Conservation (phyloP, 2,797 vertebrate species). For the Sebastes steindachneri region DNA sequence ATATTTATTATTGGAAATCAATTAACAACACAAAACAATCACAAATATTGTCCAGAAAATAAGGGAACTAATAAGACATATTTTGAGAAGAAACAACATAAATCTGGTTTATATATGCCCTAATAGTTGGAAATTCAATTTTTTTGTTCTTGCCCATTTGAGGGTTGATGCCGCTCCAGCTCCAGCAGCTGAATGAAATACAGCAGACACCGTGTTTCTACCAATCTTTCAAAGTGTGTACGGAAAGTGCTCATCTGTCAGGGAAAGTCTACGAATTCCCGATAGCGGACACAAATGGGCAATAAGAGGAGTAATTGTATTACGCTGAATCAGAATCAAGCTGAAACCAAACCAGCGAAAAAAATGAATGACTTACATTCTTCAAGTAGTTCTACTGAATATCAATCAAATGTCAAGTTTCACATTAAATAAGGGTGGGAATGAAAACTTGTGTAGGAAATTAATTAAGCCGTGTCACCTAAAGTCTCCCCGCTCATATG, state of each 20-base stretch:
- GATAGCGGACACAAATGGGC: conserved; percentile 44
- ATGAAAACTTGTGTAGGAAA: conserved; percentile 1
- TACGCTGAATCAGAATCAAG: conserved; percentile 53
- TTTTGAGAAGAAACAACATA: neutral
- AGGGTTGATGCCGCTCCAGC: neutral
- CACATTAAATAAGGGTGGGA: conserved; percentile 1
- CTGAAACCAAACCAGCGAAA: conserved; percentile 17
- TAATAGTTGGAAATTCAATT: neutral
- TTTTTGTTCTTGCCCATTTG: neutral
- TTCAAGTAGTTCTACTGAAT: conserved; percentile 22
- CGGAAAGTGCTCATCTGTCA: conserved; percentile 46
- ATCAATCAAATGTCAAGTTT: conserved; percentile 46
- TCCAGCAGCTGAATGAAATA: conserved; percentile 28
- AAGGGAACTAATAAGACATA: too few species aligned
- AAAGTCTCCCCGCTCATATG: neutral
- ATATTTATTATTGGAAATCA: too few species aligned
- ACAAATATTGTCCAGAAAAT: too few species aligned
- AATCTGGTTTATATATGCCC: neutral
- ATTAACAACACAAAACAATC: too few species aligned
- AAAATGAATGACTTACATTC: conserved; percentile 30
- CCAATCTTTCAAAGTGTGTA: conserved; percentile 42
- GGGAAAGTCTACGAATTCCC: conserved; percentile 39
- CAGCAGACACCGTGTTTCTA: conserved; percentile 3
- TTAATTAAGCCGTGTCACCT: conserved; percentile 18
- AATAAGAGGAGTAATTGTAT: conserved; percentile 57